Evolutionary conservation across 1,140 invertebrate species (phyloP).

Genomic region (Meloidogyne floridensis): DNA sequence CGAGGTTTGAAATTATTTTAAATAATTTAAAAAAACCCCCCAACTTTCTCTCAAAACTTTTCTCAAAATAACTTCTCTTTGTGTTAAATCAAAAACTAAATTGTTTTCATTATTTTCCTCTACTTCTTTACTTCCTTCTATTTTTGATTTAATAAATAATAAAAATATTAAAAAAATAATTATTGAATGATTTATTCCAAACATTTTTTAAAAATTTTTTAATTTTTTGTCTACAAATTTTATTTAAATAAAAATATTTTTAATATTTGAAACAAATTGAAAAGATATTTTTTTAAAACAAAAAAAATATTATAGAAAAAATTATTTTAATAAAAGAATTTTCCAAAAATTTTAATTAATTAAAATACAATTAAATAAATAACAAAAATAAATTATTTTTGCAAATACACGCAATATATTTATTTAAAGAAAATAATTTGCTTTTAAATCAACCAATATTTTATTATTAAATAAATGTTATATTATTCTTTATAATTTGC

Average conservation of each 20-base stretch:
- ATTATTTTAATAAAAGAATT: no score
- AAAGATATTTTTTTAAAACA: no score
- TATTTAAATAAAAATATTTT: background rate
- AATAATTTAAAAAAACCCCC: background rate
- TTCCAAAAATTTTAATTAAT: no score
- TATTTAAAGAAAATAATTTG: no score
- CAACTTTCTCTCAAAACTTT: slow-evolving; percentile 2
- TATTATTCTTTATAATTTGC: background rate
- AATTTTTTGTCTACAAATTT: background rate
- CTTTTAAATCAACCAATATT: no score
- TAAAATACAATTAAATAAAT: no score
- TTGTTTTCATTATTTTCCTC: background rate
- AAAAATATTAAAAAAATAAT: slow-evolving; percentile 5
- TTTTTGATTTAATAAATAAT: background rate
- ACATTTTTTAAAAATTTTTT: background rate
- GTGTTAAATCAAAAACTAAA: background rate
- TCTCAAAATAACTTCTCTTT: slow-evolving; percentile 10
- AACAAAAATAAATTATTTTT: no score
- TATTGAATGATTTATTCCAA: background rate
- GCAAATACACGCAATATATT: no score
- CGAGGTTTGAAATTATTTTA: no score
- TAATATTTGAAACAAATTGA: no score
- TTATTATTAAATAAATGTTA: no score
- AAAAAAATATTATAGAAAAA: no score
- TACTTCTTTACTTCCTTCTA: background rate